phyloP scores from a whole-genome alignment of 2,888 invertebrate species.

The Drosophila demipolita region DNA sequence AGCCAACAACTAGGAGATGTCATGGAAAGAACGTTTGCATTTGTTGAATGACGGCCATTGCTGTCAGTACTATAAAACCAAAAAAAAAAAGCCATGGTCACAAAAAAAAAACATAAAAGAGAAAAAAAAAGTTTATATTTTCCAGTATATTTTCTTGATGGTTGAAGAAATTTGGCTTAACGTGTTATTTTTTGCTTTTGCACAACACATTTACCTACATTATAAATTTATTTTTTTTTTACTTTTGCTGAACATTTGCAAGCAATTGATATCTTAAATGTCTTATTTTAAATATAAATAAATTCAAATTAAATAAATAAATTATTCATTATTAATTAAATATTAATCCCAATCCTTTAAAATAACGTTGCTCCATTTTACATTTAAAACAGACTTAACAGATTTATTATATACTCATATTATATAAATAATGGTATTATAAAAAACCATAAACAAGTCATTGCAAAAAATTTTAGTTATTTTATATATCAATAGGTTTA shows the following conservation, averaged over 20 bases:
- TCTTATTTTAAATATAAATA: background rate
- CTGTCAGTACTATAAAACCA: background rate
- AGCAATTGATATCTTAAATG: background rate
- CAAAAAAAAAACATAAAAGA: background rate
- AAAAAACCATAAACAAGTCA: background rate
- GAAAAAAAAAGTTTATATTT: background rate
- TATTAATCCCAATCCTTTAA: background rate
- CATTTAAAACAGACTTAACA: background rate
- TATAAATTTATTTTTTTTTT: background rate
- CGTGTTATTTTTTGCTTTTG: background rate
- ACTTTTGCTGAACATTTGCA: background rate
- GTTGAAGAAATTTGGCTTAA: background rate
- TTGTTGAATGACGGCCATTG: background rate
- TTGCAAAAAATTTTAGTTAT: background rate
- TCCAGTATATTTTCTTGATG: background rate
- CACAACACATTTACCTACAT: background rate
- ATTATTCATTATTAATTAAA: no score
- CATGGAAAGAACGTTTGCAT: background rate
- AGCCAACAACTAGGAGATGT: background rate
- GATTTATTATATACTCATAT: background rate
- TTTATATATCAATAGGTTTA: background rate
- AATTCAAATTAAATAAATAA: no score
- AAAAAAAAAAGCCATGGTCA: accelerated
- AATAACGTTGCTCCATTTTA: background rate
- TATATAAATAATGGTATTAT: background rate